Conservation (phyloP, 2,888 invertebrate species). For the Chrysotoxum bicinctum region DNA sequence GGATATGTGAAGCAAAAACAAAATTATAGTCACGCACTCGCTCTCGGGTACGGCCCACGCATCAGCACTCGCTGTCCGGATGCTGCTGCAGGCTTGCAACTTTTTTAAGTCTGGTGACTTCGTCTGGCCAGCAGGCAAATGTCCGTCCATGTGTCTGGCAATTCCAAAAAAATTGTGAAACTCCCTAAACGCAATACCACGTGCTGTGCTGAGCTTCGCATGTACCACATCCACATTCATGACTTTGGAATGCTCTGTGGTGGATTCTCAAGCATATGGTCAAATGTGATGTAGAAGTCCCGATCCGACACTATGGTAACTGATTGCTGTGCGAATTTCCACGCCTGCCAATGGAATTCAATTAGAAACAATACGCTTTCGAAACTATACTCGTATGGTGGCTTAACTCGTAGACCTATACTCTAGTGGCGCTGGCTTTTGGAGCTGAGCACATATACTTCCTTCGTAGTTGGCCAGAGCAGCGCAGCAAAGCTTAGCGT, state of each 20-base stretch:
- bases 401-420: conserved; percentile 30
- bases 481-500: conserved; percentile 30
- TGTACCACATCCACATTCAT: conserved; percentile 45
- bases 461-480: background rate
- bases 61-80: conserved; percentile 20
- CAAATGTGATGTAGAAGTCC: conserved; percentile 57
- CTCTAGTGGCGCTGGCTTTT: background rate
- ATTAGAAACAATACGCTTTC: conserved; percentile 65
- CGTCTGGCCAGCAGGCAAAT: conserved; percentile 42
- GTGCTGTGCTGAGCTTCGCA: conserved; percentile 27
- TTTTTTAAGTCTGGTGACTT: conserved; percentile 34
- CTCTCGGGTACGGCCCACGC: conserved; percentile 49
- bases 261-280: conserved; percentile 33
- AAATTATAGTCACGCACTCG: conserved; percentile 48
- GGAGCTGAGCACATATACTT: conserved; percentile 12
- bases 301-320: conserved; percentile 29
- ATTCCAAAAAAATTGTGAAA: conserved; percentile 55
- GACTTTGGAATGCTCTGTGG: conserved; percentile 60
- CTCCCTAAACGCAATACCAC: conserved; percentile 44
- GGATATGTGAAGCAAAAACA: background rate
- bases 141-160: conserved; percentile 61
- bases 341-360: conserved; percentile 72
- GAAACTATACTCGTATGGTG: conserved; percentile 30
- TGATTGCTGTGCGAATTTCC: conserved; percentile 69
- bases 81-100: conserved; percentile 45